A percentile compares a stretch with the other conserved stretches of the same genome.
phyloP scores from a whole-genome alignment of 2,797 vertebrate species.

The Liasis olivaceus region DNA sequence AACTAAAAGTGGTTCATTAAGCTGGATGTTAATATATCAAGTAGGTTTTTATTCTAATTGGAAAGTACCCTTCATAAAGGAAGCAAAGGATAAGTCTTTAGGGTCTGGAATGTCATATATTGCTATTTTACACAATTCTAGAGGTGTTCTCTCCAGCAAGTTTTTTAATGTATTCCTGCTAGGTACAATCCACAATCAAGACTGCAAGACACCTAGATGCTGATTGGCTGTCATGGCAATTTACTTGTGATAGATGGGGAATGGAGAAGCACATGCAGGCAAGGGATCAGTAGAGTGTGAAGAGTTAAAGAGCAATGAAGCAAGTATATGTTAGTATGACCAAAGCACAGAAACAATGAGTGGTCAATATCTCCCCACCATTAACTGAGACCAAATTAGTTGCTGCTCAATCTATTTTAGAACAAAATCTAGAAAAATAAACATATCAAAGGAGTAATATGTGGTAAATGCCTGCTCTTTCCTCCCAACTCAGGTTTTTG shows the following conservation, averaged over 20 bases:
- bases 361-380: neutral
- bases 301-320: slow-evolving; percentile 37
- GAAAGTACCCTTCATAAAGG: neutral
- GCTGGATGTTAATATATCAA: neutral
- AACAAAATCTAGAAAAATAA: neutral
- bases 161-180: slow-evolving; percentile 22
- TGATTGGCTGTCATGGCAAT: slow-evolving; percentile 70
- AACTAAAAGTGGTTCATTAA: neutral
- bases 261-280: slow-evolving; percentile 52
- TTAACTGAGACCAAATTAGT: neutral
- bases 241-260: slow-evolving; percentile 23
- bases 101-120: neutral
- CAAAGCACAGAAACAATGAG: slow-evolving; percentile 16
- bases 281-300: neutral
- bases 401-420: slow-evolving; percentile 3
- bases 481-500: neutral
- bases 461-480: neutral
- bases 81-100: neutral
- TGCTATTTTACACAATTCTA: neutral
- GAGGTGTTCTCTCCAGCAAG: neutral
- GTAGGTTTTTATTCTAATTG: neutral
- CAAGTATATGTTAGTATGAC: slow-evolving; percentile 23
- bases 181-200: slow-evolving; percentile 75
- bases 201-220: slow-evolving; percentile 60
- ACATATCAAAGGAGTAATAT: neutral